A percentile compares a stretch with the other conserved stretches of the same genome.
Conservation (phyloP, 2,888 invertebrate species). For the Metellina segmentata region DNA sequence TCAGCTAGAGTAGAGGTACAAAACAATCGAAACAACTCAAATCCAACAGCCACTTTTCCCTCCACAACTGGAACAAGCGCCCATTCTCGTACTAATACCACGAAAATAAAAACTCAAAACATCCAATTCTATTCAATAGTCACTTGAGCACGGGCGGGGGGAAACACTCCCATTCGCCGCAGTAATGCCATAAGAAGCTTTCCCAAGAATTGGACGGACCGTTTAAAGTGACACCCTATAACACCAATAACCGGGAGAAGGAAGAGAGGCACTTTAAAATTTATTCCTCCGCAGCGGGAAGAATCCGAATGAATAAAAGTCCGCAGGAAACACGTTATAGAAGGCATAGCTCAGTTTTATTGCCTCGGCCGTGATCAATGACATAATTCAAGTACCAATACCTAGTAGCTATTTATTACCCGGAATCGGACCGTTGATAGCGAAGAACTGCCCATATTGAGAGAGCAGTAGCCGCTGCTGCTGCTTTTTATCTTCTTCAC, state of each 20-base stretch:
- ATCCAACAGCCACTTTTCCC: too few species aligned
- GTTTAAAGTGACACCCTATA: conserved; percentile 62
- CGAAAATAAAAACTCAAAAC: too few species aligned
- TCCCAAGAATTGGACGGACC: conserved; percentile 49
- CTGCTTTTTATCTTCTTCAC: not conserved
- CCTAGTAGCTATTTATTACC: conserved; percentile 73
- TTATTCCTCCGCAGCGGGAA: conserved; percentile 33
- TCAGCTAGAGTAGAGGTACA: too few species aligned
- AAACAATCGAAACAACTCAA: too few species aligned
- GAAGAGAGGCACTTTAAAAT: conserved; percentile 30
- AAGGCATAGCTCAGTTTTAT: conserved; percentile 71
- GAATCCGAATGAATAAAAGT: conserved; percentile 58
- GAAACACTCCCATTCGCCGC: too few species aligned
- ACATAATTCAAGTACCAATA: conserved; percentile 71
- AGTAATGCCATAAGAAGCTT: not conserved
- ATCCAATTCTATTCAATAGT: too few species aligned
- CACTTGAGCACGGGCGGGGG: too few species aligned
- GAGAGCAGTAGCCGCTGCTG: conserved; percentile 4
- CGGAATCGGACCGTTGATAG: conserved; percentile 67
- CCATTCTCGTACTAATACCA: too few species aligned
- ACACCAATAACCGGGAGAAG: conserved; percentile 35
- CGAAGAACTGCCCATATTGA: conserved; percentile 65
- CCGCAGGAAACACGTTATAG: conserved; percentile 32
- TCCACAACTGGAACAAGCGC: too few species aligned
- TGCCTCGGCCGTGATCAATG: conserved; percentile 68